Base-by-base conservation (phyloP, 2,797 vertebrate species). In the Buceros bicornis region DNA sequence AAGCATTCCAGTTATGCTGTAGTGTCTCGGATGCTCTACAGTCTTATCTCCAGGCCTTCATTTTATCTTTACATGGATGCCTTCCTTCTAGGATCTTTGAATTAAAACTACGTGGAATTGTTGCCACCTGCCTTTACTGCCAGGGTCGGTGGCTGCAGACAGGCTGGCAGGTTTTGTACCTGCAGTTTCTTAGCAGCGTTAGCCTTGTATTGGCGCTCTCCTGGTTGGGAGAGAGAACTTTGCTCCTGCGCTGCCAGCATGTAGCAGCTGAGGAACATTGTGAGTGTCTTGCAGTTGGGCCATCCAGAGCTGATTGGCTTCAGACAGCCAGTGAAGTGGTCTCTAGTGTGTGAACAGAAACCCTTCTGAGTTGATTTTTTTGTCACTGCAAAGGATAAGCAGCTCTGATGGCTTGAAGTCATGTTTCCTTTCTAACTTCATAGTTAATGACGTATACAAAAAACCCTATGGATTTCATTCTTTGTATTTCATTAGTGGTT, bases 1-100 rank as follows among this genome's bases (percentile, higher is more conserved):
- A n/a, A 33, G 53, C 62, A 83, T 93, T n/a, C 53, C 54, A 79
- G 47, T 79, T 72, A n/a, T 17, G 51, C n/a, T 89, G 73, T 73
- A 62, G 66, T 40, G 60, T 76, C 58, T 79, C 1, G 0, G 78
- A 37, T 43, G 43, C 6, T 1, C 61, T 50, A 10, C 48, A 15
- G 28, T 40, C 87, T 92, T 88, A 43, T 78, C 61, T 90, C 78
- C 40, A 58, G 62, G 51, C 47, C 58, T 93, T 51, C 5, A 1
- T 91, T 95, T 88, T 76, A 51, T 86, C 57, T 83, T 91, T 70
- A 16, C 29, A 2, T 20, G 61, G 24, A 54, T 3, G 4, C 47
- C 35, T 0, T 4, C 28, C 67, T 65, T 18, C 50, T 80, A 53
- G 53, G 29, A n/a, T 72, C 33, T 74, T 66, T 74, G 50, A 73